A percentile compares a stretch with the other conserved stretches of the same genome.
These are phyloP conservation scores for Pipra filicauda DNA, from an alignment of 2,113 vertebrate genomes.

Conservation along the genomic window DNA sequence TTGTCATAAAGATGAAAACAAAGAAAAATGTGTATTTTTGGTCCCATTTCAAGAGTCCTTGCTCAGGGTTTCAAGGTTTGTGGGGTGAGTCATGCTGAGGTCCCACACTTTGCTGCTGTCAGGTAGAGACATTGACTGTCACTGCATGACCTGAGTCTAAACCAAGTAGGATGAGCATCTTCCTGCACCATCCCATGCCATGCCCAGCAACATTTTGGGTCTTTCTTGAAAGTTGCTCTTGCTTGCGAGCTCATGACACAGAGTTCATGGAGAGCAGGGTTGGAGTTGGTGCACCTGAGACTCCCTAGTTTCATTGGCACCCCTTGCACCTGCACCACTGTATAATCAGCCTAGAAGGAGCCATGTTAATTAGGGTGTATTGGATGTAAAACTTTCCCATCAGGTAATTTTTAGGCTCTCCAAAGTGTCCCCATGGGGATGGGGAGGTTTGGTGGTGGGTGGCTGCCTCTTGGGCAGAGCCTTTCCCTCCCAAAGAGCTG, in stretches of 20 bases:
- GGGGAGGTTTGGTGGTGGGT: not conserved
- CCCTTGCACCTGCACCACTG: not conserved
- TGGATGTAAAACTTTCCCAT: not conserved
- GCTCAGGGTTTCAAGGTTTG: rapidly evolving
- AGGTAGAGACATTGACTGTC: not conserved
- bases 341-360: not conserved
- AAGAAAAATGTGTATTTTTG: not conserved
- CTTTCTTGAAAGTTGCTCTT: not conserved
- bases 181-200: not conserved
- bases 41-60: rapidly evolving
- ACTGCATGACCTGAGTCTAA: rapidly evolving
- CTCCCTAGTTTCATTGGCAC: rapidly evolving
- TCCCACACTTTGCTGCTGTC: not conserved
- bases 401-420: not conserved
- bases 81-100: not conserved
- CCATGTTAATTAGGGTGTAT: not conserved
- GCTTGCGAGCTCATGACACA: not conserved
- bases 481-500: not conserved
- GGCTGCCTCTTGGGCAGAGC: not conserved
- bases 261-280: not conserved
- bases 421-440: rapidly evolving
- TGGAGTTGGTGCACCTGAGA: not conserved
- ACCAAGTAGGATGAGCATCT: not conserved
- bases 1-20: not conserved
- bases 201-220: not conserved